Percentiles rank a stretch among this genome's conserved stretches.
phyloP scores from a whole-genome alignment of 2,797 vertebrate genomes.

The Myoxocephalus aenaeus region DNA sequence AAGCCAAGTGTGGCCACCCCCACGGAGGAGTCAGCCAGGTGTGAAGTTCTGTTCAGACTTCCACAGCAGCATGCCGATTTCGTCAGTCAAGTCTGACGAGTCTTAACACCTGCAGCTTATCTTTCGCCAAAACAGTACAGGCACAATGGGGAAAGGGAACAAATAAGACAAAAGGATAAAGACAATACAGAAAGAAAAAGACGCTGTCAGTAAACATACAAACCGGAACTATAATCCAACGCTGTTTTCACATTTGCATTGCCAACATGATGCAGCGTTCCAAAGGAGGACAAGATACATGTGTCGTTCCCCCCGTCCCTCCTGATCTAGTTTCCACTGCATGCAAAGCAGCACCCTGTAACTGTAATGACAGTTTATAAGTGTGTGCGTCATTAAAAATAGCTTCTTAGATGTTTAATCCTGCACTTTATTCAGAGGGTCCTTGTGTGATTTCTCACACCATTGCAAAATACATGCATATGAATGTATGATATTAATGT shows the following conservation, averaged over 20 bases:
- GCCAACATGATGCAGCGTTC: background rate
- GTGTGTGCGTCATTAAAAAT: conserved; percentile 53
- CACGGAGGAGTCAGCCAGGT: conserved; percentile 62
- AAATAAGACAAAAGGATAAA: conserved; percentile 20
- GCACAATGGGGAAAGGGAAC: conserved; percentile 7
- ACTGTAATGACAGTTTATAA: conserved; percentile 55
- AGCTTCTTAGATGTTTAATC: conserved; percentile 57
- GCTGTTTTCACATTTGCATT: conserved; percentile 3
- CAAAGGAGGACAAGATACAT: background rate
- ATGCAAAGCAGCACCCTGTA: conserved; percentile 13
- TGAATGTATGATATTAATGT: conserved; percentile 45
- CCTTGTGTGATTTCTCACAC: conserved; percentile 50
- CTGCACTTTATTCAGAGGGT: conserved; percentile 44
- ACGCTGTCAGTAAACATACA: background rate
- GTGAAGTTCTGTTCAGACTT: conserved; percentile 53
- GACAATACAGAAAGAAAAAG: background rate
- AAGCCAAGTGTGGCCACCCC: conserved; percentile 65
- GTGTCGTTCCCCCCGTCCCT: background rate
- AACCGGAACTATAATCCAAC: background rate
- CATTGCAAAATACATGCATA: conserved; percentile 54
- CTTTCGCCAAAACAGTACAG: conserved; percentile 24
- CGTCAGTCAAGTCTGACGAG: conserved; percentile 34
- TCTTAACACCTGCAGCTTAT: conserved; percentile 46
- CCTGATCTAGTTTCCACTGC: conserved; percentile 25
- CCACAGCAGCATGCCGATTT: conserved; percentile 46